These are phyloP conservation scores for Thera obeliscata DNA, from an alignment of 2,888 invertebrate genomes.

Conservation along the genomic window DNA sequence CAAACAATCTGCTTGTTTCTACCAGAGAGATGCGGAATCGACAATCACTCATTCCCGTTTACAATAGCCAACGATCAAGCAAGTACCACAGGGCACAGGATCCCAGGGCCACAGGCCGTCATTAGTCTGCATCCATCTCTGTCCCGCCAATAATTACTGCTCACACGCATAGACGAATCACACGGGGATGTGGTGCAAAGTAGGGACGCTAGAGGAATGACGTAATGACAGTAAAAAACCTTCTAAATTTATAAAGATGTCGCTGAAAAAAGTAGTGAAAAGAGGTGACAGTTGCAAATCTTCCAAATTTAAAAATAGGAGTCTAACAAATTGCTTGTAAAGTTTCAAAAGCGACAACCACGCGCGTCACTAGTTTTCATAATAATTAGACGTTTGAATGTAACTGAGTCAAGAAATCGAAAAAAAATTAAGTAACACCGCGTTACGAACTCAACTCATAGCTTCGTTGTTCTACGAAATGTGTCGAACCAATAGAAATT, in stretches of 20 bases:
- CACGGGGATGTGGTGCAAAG: constrained; percentile 42
- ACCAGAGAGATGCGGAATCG: constrained; percentile 15
- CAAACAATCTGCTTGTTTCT: constrained; percentile 3
- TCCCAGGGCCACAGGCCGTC: constrained; percentile 44
- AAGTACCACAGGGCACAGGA: constrained; percentile 24
- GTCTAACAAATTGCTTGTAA: no score
- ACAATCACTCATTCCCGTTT: constrained; percentile 22
- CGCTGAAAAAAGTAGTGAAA: background rate
- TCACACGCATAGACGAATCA: constrained; percentile 65
- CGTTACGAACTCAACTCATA: no score
- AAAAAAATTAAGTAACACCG: no score
- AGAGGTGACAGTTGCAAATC: background rate
- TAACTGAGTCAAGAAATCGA: background rate
- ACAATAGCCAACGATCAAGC: constrained; percentile 24
- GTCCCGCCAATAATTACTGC: constrained; percentile 66
- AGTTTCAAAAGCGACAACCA: background rate
- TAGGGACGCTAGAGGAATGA: constrained; percentile 31
- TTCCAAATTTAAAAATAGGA: background rate
- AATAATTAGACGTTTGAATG: constrained; percentile 15
- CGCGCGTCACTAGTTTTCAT: background rate
- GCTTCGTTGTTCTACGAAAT: no score
- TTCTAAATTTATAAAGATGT: background rate
- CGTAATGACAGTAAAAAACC: constrained; percentile 9
- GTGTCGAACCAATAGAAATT: background rate
- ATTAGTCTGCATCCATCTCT: constrained; percentile 68